A percentile compares a stretch with the other conserved stretches of the same genome.
Evolutionary conservation across 2,888 invertebrate species (phyloP).

Genomic region (Scaptomyza polygonia): DNA sequence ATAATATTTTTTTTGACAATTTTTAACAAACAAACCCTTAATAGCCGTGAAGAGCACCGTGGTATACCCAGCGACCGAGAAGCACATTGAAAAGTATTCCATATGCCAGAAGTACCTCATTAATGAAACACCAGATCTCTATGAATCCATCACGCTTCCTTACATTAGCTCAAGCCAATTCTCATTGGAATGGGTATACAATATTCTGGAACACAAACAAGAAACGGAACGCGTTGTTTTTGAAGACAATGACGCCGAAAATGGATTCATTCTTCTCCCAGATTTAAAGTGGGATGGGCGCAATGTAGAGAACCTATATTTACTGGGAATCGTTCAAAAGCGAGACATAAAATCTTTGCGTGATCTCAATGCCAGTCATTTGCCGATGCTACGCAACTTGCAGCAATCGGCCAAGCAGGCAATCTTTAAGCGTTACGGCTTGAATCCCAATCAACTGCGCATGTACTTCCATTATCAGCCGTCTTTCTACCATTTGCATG

Average conservation of each 20-base stretch:
- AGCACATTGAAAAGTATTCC: constrained; percentile 95
- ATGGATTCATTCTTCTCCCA: constrained; percentile 94
- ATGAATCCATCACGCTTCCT: constrained; percentile 91
- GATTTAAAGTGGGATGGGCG: constrained; percentile 98
- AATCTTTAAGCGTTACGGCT: constrained; percentile 90
- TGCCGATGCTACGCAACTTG: constrained; percentile 93
- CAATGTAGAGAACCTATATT: constrained; percentile 90
- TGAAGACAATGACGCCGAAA: constrained; percentile 89
- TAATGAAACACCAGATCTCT: constrained; percentile 93
- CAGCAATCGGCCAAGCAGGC: constrained; percentile 90
- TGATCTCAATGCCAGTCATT: constrained; percentile 90
- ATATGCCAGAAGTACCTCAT: constrained; percentile 90
- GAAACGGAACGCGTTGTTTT: constrained; percentile 95
- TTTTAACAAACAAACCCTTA: no score
- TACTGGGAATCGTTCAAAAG: constrained; percentile 91
- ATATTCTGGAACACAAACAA: constrained; percentile 95
- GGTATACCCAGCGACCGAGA: constrained; percentile 96
- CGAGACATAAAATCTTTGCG: constrained; percentile 92
- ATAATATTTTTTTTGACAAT: not conserved
- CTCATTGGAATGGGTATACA: constrained; percentile 97
- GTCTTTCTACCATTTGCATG: constrained; percentile 97
- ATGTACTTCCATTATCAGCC: constrained; percentile 98
- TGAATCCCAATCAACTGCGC: constrained; percentile 89
- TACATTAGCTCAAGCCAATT: constrained; percentile 90
- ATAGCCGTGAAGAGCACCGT: constrained; percentile 94